Base-by-base conservation (phyloP, 2,797 vertebrate genomes). In the Sebastes jordani region DNA sequence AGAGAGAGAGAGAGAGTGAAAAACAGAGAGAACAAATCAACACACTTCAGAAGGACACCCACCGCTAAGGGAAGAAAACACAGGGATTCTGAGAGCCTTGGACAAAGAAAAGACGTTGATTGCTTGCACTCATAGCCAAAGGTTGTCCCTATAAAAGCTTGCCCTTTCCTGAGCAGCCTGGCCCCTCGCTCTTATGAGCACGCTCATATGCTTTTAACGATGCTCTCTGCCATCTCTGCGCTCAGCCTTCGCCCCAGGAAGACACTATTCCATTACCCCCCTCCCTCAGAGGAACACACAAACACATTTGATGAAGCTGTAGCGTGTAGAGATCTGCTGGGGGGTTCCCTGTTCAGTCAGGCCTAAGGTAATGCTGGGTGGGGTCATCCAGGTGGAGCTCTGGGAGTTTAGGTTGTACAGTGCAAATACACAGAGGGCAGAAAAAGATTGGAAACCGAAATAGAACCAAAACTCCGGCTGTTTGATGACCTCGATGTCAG, bases 141-240 rank as follows among this genome's bases (percentile, higher is more conserved):
- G 89, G 85, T 91, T 91, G 85, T 90, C 71, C 84, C 81, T 82
- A 86, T 95, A 93, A 95, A 94, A 94, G 91, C 88, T 80, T 85
- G 88, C 69, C 86, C 90, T 93, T 87, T 88, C 83, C 80, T 77
- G 89, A 89, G 83, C 89, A 83, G 73, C 69, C 84, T 79, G 87
- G 74, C 85, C 82, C 84, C 73, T 76, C 62, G 86, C 83, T 87
- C 86, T 80, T 86, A 76, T 74, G 80, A 92, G 85, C 68, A 72
- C 55, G 63, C 85, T 90, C 85, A 82, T 77, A 87, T 88, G 89
- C 91, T 92, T 92, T 91, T 93, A 95, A 94, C 84, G 82, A 90
- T 86, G 85, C 81, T 86, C 84, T 93, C 92, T 80, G 81, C 75
- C 77, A 73, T 86, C 83, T 54, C 81, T 59, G 65, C 0, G 54